A percentile compares a stretch with the other conserved stretches of the same genome.
Evolutionary conservation across 1,140 invertebrate species (phyloP).

Genomic region (Diuraphis noxia): DNA sequence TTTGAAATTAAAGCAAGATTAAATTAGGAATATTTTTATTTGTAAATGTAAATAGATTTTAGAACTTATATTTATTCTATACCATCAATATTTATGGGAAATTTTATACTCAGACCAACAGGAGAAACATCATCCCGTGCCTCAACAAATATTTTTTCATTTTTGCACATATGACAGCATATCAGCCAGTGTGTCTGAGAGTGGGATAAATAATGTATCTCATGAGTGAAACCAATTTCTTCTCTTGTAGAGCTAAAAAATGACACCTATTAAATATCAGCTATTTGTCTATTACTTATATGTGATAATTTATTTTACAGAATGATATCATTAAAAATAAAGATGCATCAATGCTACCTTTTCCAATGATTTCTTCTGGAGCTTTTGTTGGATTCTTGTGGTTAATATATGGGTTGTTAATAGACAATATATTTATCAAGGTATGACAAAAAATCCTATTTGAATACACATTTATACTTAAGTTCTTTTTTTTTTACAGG

Average conservation of each 20-base stretch:
- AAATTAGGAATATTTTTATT: neutral
- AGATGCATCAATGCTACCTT: constrained; percentile 74
- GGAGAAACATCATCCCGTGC: neutral
- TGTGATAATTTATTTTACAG: constrained; percentile 37
- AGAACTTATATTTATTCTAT: neutral
- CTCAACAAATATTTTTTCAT: neutral
- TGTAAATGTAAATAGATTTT: neutral
- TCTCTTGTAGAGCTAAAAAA: neutral
- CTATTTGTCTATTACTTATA: neutral
- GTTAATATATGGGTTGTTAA: constrained; percentile 79
- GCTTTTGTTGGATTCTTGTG: constrained; percentile 75
- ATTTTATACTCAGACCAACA: neutral
- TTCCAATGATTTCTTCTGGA: constrained; percentile 78
- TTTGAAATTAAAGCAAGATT: neutral
- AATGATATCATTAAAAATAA: constrained; percentile 41
- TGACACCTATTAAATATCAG: neutral
- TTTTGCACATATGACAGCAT: neutral
- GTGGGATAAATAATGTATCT: neutral
- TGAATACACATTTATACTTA: constrained; percentile 53
- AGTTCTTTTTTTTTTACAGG: constrained; percentile 60
- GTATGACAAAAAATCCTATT: constrained; percentile 63
- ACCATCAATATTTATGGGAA: neutral
- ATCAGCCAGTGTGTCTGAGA: too few relatives aligned
- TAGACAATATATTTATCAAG: constrained; percentile 75
- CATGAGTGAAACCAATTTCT: neutral